Evolutionary conservation across 2,888 invertebrate genomes (phyloP), one percentile per base, ranked within the genome.

Genomic region (Petrophora chlorosata): DNA sequence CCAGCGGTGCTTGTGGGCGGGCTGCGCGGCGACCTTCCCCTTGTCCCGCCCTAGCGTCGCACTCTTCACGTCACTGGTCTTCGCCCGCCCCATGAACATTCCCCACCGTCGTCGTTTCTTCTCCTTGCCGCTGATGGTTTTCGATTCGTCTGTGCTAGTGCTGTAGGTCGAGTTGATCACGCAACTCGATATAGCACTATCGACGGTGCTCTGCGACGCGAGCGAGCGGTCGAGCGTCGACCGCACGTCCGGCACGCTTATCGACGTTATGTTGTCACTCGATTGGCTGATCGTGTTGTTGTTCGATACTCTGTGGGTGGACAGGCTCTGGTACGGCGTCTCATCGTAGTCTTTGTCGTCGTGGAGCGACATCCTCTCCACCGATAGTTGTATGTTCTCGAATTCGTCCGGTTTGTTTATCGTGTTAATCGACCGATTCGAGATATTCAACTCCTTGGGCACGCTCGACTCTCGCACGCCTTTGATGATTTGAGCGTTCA

Each of bases 11-110:
- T 92, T 91, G 65, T 92, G 92, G 8, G 90, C 83, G 23, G 61
- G 85, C 78, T 63, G 88, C 86, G 36, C 52, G 9, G 30, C 15
- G 14, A 82, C 85, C 49, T 91, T 90, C n/a, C 89, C 89, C 56
- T 92, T 91, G 53, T 94, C 94, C 50, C 95, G 86, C 0, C 94
- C 94, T 35, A 95, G 75, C 3, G 95, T 94, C 0, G 94, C 94
- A 53, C 94, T 93, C 61, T 94, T 92, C 49, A 91, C 90, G 15
- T 92, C 88, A 28, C 82, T 88, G 4, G 82, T 79, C 62, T 94
- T 94, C 54, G 88, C 91, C 10, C 94, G 90, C 1, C 93, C 93
- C 75, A 94, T 93, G 49, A 95, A 91, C 65, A 95, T 91, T 8
- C 93, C 94, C 94, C 94, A 94, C 12, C 94, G 80, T 53, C 93